Evolutionary conservation across 37 sponge, comb jelly and placozoan species (phyloP).

Genomic region (Dysidea cf. avara): DNA sequence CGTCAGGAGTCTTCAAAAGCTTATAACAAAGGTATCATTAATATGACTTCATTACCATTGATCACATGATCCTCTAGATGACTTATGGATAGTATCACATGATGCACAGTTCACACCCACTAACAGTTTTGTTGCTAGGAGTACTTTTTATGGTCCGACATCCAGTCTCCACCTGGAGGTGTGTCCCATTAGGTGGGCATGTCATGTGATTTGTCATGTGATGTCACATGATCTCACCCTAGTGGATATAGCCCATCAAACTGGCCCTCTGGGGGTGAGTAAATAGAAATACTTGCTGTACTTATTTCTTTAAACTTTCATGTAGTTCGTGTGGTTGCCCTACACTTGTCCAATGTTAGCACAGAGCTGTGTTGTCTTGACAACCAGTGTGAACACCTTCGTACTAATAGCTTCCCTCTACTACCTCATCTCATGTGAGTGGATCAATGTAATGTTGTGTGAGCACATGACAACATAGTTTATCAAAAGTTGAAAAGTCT

Average conservation of each 20-base stretch:
- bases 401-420: background rate
- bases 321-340: constrained; percentile 2
- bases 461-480: too few species aligned
- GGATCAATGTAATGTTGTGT: too few species aligned
- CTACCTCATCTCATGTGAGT: constrained; percentile 3
- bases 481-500: too few species aligned
- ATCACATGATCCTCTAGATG: background rate
- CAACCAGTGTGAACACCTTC: background rate
- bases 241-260: constrained; percentile 35
- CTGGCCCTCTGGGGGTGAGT: constrained; percentile 30
- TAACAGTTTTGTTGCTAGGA: constrained; percentile 24
- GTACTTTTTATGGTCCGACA: constrained; percentile 28
- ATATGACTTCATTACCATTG: background rate
- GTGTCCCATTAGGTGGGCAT: constrained; percentile 20
- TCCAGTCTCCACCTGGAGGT: constrained; percentile 21
- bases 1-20: background rate
- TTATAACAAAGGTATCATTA: constrained; percentile 16
- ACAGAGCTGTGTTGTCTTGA: constrained; percentile 24
- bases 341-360: constrained; percentile 21
- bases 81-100: constrained; percentile 21
- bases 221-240: background rate
- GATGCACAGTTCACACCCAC: constrained; percentile 1
- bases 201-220: too few species aligned
- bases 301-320: background rate
- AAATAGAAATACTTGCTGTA: background rate